Conservation (phyloP, 2,797 vertebrate species). For the Darevskia mixta region DNA sequence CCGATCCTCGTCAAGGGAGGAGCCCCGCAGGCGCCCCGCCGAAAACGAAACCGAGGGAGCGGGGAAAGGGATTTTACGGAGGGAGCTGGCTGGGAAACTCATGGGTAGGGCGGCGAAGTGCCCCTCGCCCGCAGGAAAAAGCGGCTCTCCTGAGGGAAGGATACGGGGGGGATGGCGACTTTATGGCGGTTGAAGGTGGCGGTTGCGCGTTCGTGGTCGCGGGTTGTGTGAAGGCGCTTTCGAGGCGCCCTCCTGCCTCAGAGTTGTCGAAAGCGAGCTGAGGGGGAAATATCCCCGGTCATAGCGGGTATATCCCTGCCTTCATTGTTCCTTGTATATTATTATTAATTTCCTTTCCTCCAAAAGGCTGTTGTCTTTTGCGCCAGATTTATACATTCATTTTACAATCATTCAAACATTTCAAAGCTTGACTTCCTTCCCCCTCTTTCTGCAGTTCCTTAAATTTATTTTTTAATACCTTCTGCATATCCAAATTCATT, state of each 20-base stretch:
- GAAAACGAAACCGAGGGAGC: too few relatives aligned
- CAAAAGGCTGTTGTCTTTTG: not conserved
- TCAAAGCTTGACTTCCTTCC: too few relatives aligned
- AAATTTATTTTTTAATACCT: too few relatives aligned
- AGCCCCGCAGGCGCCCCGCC: not conserved
- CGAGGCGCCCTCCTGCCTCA: not conserved
- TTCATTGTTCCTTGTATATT: not conserved
- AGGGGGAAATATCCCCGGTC: not conserved
- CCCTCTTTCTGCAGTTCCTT: too few relatives aligned
- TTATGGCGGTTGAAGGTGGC: too few relatives aligned
- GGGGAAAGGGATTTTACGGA: not conserved
- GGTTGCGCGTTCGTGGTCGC: not conserved
- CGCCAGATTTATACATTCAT: not conserved
- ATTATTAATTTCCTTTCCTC: too few relatives aligned
- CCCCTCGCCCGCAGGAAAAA: too few relatives aligned
- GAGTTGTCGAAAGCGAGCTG: not conserved
- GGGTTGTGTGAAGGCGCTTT: not conserved
- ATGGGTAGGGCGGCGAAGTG: too few relatives aligned
- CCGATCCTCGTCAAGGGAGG: not conserved
- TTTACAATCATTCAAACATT: too few relatives aligned
- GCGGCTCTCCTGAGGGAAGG: too few relatives aligned
- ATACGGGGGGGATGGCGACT: not conserved
- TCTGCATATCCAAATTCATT: too few relatives aligned
- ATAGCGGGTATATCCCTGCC: not conserved
- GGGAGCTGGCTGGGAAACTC: too few relatives aligned